A percentile compares a stretch with the other conserved stretches of the same genome.
Evolutionary conservation across 2,113 vertebrate genomes (phyloP).

Genomic region (Anguilla rostrata): DNA sequence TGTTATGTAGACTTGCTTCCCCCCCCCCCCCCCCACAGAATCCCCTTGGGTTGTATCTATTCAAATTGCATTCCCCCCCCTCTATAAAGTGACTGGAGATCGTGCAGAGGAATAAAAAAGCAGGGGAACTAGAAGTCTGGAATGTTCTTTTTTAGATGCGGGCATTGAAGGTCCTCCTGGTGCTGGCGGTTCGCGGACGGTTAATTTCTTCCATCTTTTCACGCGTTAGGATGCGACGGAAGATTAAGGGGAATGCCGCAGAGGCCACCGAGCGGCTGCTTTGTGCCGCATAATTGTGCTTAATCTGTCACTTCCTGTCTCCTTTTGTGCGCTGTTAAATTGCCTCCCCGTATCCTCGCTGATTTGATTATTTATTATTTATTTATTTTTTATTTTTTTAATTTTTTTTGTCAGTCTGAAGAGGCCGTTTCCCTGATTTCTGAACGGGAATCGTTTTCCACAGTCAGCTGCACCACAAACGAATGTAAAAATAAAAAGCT

Average conservation of each 20-base stretch:
- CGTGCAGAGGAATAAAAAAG: neutral
- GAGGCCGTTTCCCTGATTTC: neutral
- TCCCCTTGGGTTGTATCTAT: neutral
- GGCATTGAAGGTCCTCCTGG: neutral
- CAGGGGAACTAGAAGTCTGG: neutral
- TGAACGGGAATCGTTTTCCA: neutral
- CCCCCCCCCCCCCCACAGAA: neutral
- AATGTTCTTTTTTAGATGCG: neutral
- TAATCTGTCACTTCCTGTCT: constrained; percentile 1
- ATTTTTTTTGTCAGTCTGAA: neutral
- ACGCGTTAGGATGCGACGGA: neutral
- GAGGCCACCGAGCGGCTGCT: neutral
- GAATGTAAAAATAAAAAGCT: neutral
- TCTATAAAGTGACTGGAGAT: constrained; percentile 10
- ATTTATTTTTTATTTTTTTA: too few species aligned
- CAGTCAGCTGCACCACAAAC: neutral
- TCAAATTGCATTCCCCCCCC: constrained; percentile 22
- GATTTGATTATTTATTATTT: neutral
- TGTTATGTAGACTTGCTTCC: constrained; percentile 7
- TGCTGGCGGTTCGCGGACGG: neutral
- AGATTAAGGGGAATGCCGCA: neutral
- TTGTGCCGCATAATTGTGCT: neutral
- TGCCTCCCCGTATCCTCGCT: neutral
- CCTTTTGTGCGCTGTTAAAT: neutral
- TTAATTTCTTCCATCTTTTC: neutral